These are phyloP conservation scores for Cosmorhoe ocellata DNA, from an alignment of 2,888 invertebrate species.

Conservation along the genomic window DNA sequence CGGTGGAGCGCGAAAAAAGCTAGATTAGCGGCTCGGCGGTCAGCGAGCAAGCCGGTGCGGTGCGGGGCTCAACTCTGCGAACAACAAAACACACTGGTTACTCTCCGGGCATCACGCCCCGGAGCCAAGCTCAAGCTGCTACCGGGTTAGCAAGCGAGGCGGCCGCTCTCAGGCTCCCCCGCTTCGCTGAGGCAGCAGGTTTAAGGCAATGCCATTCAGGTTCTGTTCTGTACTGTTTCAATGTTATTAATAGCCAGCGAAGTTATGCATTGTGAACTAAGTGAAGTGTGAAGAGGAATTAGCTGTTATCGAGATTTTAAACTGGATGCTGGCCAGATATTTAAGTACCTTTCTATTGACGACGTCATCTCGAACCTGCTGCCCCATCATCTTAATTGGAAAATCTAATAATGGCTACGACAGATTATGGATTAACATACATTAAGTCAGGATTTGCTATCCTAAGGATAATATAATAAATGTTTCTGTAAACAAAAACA, in stretches of 20 bases:
- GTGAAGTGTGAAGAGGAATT: constrained; percentile 53
- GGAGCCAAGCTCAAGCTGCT: constrained; percentile 81
- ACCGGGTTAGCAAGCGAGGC: constrained; percentile 76
- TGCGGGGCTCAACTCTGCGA: constrained; percentile 82
- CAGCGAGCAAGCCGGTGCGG: constrained; percentile 81
- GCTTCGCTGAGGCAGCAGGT: constrained; percentile 45
- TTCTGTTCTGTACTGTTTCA: constrained; percentile 40
- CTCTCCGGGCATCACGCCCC: constrained; percentile 74
- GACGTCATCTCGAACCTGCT: constrained; percentile 58
- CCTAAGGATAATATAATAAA: too few species aligned
- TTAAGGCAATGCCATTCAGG: constrained; percentile 47
- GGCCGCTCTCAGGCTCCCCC: constrained; percentile 43
- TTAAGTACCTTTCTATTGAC: constrained; percentile 49
- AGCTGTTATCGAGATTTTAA: constrained; percentile 48
- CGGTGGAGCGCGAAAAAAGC: constrained; percentile 80
- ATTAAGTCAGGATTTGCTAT: constrained; percentile 1
- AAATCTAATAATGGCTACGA: constrained; percentile 21
- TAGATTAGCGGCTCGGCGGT: constrained; percentile 81
- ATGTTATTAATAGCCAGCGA: constrained; percentile 59
- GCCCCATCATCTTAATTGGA: constrained; percentile 37
- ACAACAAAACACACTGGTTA: constrained; percentile 83
- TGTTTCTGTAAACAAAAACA: too few species aligned
- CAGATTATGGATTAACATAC: constrained; percentile 4
- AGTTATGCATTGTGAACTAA: constrained; percentile 48
- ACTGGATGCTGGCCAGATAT: constrained; percentile 42